Base-by-base conservation (phyloP, 2,797 vertebrate species). In the Arremon aurantiirostris region DNA sequence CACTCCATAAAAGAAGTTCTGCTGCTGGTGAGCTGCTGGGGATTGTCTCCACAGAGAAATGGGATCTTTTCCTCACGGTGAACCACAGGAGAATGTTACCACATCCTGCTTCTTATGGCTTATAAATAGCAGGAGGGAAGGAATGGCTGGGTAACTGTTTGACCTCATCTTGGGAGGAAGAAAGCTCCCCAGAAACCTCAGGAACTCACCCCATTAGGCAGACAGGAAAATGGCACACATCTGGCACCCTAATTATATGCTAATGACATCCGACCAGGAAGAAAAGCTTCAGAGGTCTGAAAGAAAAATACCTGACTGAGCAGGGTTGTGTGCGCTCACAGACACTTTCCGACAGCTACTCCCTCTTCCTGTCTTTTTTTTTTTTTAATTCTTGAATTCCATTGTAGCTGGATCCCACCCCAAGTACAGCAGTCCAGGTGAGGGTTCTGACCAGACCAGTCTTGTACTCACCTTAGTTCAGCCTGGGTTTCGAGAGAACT, bases 11-110 rank as follows among this genome's bases (percentile, higher is more conserved):
- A 84, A 81, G 72, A 85, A 87, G 42, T 35, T 77, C 47, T 86
- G 82, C 75, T 63, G 64, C 12, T 27, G 44, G 10, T 26, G 63
- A 34, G 86, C 79, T 89, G 55, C 4, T 63, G 94, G 60, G 60
- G 77, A 90, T 44, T 73, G 82, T 90, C 93, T 95, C 87, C 70
- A 46, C 86, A 94, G 84, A 85, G 90, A 96, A 94, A 83, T 71
- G 71, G 89, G 93, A 93, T 90, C 39, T 89, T 95, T 97, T 92
- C 95, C 81, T 93, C 59, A 52, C n/a, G 90, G 90, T 63, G 88
- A 96, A 79, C 94, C 92, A 53, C 93, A 93, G 26, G 81, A 94
- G 72, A 93, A 78, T 56, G 92, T 94, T 84, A 41, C 86, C 77
- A 71, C 90, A 93, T 94, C 72, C 94, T 90, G 76, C 76, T 92